Evolutionary conservation across 2,888 invertebrate species (phyloP).

Genomic region (Apoderus coryli): DNA sequence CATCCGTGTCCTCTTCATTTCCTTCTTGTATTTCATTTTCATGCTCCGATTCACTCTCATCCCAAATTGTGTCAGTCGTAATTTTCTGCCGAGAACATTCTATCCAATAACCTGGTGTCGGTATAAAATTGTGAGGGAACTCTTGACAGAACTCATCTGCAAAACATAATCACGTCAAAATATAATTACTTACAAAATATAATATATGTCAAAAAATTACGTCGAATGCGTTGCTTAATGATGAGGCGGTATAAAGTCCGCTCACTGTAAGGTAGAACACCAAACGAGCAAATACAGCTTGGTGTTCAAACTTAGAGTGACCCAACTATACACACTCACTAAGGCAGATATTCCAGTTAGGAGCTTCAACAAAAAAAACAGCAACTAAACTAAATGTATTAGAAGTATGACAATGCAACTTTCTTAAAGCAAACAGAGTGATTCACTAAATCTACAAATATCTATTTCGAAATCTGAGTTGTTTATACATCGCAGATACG

Average conservation of each 20-base stretch:
- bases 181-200: too few relatives aligned
- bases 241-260: slow-evolving; percentile 37
- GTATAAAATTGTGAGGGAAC: slow-evolving; percentile 80
- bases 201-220: slow-evolving; percentile 4
- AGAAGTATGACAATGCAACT: too few relatives aligned
- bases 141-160: slow-evolving; percentile 87
- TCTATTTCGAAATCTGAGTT: too few relatives aligned
- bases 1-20: slow-evolving; percentile 28
- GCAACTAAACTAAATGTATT: too few relatives aligned
- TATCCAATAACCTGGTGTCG: slow-evolving; percentile 90
- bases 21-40: slow-evolving; percentile 41
- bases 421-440: too few relatives aligned
- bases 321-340: slow-evolving; percentile 37
- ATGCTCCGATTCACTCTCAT: slow-evolving; percentile 66
- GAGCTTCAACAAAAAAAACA: too few relatives aligned
- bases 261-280: slow-evolving; percentile 97
- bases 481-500: too few relatives aligned
- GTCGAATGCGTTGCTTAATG: slow-evolving; percentile 7
- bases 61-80: slow-evolving; percentile 70
- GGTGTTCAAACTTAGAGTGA: slow-evolving; percentile 90
- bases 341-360: too few relatives aligned
- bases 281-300: slow-evolving; percentile 72
- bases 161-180: too few relatives aligned
- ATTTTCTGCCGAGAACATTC: slow-evolving; percentile 90
- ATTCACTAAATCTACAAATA: too few relatives aligned